A percentile compares a stretch with the other conserved stretches of the same genome.
Conservation (phyloP, 2,888 invertebrate genomes). For the Conus canariensis region DNA sequence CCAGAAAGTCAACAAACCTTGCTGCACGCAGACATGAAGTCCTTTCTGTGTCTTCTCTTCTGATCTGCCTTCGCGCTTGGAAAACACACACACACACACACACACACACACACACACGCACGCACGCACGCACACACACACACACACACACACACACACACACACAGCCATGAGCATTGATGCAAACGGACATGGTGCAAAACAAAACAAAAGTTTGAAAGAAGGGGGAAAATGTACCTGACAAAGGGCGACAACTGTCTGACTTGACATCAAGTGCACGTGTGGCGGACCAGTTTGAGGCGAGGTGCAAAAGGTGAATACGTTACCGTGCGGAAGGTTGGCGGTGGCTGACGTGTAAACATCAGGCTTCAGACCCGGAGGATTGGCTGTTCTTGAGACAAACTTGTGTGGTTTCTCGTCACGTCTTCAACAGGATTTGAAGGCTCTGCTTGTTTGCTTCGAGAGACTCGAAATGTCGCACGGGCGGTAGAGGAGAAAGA, state of each 20-base stretch:
- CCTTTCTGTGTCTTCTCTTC: background rate
- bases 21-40: background rate
- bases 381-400: background rate
- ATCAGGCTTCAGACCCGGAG: background rate
- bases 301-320: conserved; percentile 4
- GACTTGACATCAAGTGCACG: conserved; percentile 32
- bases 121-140: too few relatives aligned
- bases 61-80: background rate
- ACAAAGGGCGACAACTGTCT: conserved; percentile 28
- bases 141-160: too few relatives aligned
- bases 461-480: too few relatives aligned
- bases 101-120: too few relatives aligned
- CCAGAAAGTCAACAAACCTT: conserved; percentile 47
- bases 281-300: background rate
- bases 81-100: too few relatives aligned
- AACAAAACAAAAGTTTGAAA: conserved; percentile 15
- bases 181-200: background rate
- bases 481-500: too few relatives aligned
- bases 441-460: too few relatives aligned
- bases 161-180: too few relatives aligned
- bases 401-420: conserved; percentile 8
- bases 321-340: background rate
- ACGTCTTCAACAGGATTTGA: background rate
- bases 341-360: conserved; percentile 4
- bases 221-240: background rate